Conservation (phyloP, 1,140 invertebrate species). For the Aphelenchoides besseyi region DNA sequence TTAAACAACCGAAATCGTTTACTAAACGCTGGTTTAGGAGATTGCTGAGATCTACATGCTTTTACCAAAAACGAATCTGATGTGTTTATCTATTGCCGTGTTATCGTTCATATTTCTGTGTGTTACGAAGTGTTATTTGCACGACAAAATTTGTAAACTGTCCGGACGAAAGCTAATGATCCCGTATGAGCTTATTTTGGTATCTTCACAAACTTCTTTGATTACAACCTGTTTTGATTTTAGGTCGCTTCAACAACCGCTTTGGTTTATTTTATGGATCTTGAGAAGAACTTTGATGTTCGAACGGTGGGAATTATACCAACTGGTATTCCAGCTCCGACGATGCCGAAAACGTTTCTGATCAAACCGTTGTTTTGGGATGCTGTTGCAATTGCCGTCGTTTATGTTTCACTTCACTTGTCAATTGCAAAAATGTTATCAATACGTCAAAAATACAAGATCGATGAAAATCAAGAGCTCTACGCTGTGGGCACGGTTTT, state of each 20-base stretch:
- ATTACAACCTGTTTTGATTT: not conserved
- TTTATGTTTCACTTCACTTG: conserved; percentile 34
- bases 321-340: conserved; percentile 12
- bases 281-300: not conserved
- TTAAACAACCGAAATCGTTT: not conserved
- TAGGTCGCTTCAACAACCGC: not conserved
- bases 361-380: conserved; percentile 11
- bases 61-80: not conserved
- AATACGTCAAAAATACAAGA: conserved; percentile 29
- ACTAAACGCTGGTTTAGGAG: not conserved
- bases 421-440: conserved; percentile 36
- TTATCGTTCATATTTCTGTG: conserved; percentile 45
- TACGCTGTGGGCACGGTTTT: conserved; percentile 31
- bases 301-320: conserved; percentile 40
- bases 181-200: conserved; percentile 22
- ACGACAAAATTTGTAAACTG: not conserved
- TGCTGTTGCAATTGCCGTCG: conserved; percentile 40
- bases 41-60: not conserved
- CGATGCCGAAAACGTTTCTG: not conserved
- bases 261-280: not conserved
- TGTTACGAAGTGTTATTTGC: conserved; percentile 34
- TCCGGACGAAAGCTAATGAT: conserved; percentile 6
- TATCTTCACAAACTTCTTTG: conserved; percentile 1
- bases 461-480: conserved; percentile 39
- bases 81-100: conserved; percentile 22